Evolutionary conservation across 2,113 vertebrate species (phyloP).

Genomic region (Chloroceryle aenea): DNA sequence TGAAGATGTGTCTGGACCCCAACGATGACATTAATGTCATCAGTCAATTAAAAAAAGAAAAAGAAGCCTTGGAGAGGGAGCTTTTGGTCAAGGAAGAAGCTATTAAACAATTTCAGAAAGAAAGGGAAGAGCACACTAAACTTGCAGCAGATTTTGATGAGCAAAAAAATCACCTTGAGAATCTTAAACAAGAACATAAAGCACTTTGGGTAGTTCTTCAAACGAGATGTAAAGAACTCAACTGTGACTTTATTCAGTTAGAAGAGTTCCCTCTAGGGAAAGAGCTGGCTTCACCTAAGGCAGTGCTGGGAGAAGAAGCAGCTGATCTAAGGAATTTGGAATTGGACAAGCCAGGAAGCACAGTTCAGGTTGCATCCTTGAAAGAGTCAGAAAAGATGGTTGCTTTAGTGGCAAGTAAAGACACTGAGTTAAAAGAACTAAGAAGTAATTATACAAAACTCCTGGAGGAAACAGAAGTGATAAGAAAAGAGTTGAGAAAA

Average conservation of each 20-base stretch:
- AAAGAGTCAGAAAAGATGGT: slow-evolving; percentile 39
- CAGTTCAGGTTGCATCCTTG: background rate
- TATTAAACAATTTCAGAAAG: slow-evolving; percentile 68
- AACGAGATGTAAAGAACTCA: slow-evolving; percentile 66
- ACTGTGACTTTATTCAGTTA: background rate
- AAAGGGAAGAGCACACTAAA: slow-evolving; percentile 63
- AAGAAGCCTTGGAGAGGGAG: slow-evolving; percentile 78
- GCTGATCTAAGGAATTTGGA: slow-evolving; percentile 39
- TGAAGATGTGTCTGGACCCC: background rate
- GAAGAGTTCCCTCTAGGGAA: slow-evolving; percentile 40
- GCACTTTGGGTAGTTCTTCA: slow-evolving; percentile 65
- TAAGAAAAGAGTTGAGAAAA: slow-evolving; percentile 68
- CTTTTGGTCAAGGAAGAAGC: slow-evolving; percentile 78
- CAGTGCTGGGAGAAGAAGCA: slow-evolving; percentile 53
- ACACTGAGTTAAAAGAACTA: slow-evolving; percentile 7
- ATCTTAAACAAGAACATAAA: slow-evolving; percentile 33
- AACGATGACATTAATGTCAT: background rate
- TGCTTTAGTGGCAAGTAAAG: slow-evolving; percentile 44
- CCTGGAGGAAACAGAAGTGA: slow-evolving; percentile 30
- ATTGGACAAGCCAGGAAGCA: slow-evolving; percentile 57
- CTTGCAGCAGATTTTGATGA: slow-evolving; percentile 74
- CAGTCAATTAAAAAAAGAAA: slow-evolving; percentile 72
- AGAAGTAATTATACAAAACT: slow-evolving; percentile 46
- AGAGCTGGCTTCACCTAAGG: slow-evolving; percentile 54
- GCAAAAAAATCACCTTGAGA: slow-evolving; percentile 69